Conservation (phyloP, 2,888 invertebrate species). For the Thalpophila matura region DNA sequence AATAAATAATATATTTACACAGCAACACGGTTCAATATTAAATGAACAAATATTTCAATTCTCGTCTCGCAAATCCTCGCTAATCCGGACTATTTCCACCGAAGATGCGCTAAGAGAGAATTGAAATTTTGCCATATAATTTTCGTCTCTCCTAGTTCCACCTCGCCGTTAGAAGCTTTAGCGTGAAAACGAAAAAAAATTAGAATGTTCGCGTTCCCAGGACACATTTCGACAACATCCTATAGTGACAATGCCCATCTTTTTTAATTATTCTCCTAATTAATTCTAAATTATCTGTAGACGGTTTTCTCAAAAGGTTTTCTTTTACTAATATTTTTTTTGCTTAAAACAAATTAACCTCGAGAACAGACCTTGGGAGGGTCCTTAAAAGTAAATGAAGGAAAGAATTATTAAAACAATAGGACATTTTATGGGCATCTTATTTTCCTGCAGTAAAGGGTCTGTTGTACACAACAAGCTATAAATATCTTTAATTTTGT, state of each 20-base stretch:
- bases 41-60: too few species aligned
- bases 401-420: constrained; percentile 33
- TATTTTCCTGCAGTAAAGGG: neutral
- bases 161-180: too few species aligned
- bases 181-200: neutral
- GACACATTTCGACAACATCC: neutral
- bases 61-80: too few species aligned
- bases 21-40: too few species aligned
- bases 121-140: too few species aligned
- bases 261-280: constrained; percentile 31
- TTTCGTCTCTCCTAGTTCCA: too few species aligned
- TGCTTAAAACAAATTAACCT: constrained; percentile 24
- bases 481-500: neutral
- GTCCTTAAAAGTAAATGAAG: constrained; percentile 14
- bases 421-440: constrained; percentile 13
- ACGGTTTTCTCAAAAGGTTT: constrained; percentile 8
- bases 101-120: too few species aligned
- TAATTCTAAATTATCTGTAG: constrained; percentile 35
- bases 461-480: neutral
- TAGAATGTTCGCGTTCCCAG: too few species aligned
- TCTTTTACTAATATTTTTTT: constrained; percentile 25
- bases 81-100: too few species aligned
- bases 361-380: constrained; percentile 6
- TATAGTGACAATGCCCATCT: neutral
- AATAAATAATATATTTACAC: too few species aligned